phyloP scores from a whole-genome alignment of 2,113 vertebrate genomes.

The Trochalopteron elliotii region DNA sequence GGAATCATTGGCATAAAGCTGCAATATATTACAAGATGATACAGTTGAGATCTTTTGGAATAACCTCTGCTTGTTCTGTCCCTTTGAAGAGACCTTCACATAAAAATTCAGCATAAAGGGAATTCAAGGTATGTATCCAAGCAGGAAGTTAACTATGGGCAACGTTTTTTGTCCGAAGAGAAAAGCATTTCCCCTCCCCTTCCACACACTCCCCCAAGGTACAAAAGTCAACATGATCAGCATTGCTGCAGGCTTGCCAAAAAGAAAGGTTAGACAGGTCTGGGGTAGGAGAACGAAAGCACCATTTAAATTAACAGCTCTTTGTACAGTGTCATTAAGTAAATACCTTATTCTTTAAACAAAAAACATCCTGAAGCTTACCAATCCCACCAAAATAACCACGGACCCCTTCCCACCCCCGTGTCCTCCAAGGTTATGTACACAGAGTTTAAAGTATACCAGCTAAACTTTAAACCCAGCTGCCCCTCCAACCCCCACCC shows the following conservation, averaged over 20 bases:
- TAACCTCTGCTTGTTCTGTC: constrained; percentile 67
- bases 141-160: constrained; percentile 32
- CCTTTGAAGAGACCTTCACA: constrained; percentile 37
- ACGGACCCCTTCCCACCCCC: constrained; percentile 14
- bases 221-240: constrained; percentile 29
- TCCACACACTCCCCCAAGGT: constrained; percentile 6
- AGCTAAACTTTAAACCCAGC: constrained; percentile 66
- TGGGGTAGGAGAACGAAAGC: constrained; percentile 46
- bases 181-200: constrained; percentile 46
- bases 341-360: constrained; percentile 64
- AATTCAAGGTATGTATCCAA: constrained; percentile 29
- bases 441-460: constrained; percentile 62
- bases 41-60: constrained; percentile 67
- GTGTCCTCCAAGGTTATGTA: constrained; percentile 56
- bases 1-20: constrained; percentile 81
- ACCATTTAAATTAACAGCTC: constrained; percentile 60
- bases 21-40: constrained; percentile 80
- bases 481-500: constrained; percentile 14
- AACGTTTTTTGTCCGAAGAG: constrained; percentile 37
- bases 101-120: constrained; percentile 28
- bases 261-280: constrained; percentile 39
- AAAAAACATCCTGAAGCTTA: constrained; percentile 23
- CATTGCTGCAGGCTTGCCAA: constrained; percentile 45
- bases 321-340: constrained; percentile 58
- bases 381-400: constrained; percentile 35